Evolutionary conservation across 2,888 invertebrate genomes (phyloP).

Genomic region (Caenorhabditis becei): DNA sequence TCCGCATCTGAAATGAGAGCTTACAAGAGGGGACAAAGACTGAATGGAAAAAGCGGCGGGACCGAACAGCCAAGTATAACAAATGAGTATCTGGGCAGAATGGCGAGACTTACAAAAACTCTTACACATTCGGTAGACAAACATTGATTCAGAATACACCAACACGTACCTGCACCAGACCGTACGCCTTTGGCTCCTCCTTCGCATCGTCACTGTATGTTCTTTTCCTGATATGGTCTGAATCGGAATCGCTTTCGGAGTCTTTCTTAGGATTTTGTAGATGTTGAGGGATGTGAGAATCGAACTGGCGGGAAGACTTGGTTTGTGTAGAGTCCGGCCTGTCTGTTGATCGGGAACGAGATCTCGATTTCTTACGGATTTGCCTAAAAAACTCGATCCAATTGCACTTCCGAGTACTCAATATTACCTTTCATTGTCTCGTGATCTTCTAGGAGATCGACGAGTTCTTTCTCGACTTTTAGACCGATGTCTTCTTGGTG

Average conservation of each 20-base stretch:
- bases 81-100: too few species aligned
- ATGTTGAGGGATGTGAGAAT: conserved; percentile 55
- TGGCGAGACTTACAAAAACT: not conserved
- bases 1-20: conserved; percentile 30
- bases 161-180: conserved; percentile 47
- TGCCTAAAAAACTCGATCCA: too few species aligned
- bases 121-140: conserved; percentile 1
- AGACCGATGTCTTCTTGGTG: not conserved
- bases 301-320: conserved; percentile 18
- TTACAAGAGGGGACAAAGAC: not conserved
- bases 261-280: not conserved
- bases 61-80: too few species aligned
- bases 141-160: not conserved
- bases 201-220: conserved; percentile 19
- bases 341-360: conserved; percentile 21
- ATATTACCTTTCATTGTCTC: conserved; percentile 1
- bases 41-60: too few species aligned
- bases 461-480: not conserved
- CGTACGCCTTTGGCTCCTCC: conserved; percentile 38
- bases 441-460: conserved; percentile 11
- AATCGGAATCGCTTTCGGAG: conserved; percentile 14
- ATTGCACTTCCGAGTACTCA: too few species aligned
- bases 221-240: not conserved
- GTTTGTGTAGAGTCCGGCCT: conserved; percentile 11
- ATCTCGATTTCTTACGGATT: not conserved